phyloP scores from a whole-genome alignment of 2,797 vertebrate genomes.

The Falco cherrug region DNA sequence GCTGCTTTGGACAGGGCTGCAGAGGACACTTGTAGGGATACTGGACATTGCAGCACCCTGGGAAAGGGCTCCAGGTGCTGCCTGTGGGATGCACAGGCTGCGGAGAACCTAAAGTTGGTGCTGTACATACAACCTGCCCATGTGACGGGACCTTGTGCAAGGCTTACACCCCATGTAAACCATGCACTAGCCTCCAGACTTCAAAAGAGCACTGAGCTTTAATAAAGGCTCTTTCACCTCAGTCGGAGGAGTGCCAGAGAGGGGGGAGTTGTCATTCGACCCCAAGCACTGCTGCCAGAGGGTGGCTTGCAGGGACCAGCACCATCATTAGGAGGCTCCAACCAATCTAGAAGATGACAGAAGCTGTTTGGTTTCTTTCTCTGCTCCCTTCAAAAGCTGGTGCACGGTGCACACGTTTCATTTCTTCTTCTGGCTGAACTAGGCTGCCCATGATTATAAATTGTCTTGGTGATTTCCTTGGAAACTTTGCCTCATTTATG shows the following conservation, averaged over 20 bases:
- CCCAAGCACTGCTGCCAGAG: background rate
- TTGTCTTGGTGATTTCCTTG: slow-evolving; percentile 71
- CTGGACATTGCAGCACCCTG: background rate
- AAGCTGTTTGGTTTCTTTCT: slow-evolving; percentile 51
- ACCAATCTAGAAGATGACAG: slow-evolving; percentile 10
- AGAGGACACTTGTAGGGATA: background rate
- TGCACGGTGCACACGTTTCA: slow-evolving; percentile 39
- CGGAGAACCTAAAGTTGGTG: background rate
- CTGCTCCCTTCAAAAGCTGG: slow-evolving; percentile 60
- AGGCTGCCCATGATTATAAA: slow-evolving; percentile 67
- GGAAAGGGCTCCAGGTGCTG: background rate
- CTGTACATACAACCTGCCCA: background rate
- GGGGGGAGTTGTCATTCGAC: background rate
- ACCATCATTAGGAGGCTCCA: slow-evolving; percentile 4
- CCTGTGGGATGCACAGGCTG: background rate
- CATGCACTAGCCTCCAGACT: background rate
- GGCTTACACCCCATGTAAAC: background rate
- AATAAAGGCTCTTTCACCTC: background rate
- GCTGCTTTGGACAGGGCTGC: background rate
- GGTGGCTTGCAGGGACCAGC: slow-evolving; percentile 15
- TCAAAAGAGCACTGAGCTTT: background rate
- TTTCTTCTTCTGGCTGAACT: slow-evolving; percentile 68
- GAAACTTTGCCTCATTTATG: slow-evolving; percentile 72
- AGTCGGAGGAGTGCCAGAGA: background rate
- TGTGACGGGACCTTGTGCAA: background rate